Percentiles rank a stretch among this genome's conserved stretches.
Evolutionary conservation across 35 echinoderm and acorn worm species (phyloP).

Genomic region (Chiridota heheva): DNA sequence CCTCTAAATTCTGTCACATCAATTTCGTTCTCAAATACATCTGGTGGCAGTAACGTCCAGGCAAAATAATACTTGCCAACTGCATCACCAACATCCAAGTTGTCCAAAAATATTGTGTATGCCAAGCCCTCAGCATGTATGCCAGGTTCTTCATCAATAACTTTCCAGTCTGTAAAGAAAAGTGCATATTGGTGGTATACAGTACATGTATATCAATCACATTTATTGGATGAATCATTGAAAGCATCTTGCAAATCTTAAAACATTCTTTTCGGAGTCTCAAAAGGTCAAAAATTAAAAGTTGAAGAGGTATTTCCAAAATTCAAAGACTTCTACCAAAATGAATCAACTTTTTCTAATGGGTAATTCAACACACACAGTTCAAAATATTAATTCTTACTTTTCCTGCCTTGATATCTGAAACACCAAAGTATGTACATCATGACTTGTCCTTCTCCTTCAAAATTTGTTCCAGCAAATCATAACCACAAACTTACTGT

Average conservation of each 20-base stretch:
- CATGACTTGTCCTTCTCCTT: too few species aligned
- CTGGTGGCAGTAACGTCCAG: conserved; percentile 12
- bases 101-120: conserved; percentile 38
- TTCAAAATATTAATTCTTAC: too few species aligned
- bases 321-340: too few species aligned
- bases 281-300: too few species aligned
- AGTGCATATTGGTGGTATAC: not conserved
- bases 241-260: not conserved
- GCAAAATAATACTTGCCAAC: conserved; percentile 35
- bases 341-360: too few species aligned
- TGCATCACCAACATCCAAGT: conserved; percentile 24
- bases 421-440: too few species aligned
- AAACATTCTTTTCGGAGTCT: too few species aligned
- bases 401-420: too few species aligned
- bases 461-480: too few species aligned
- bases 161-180: not conserved
- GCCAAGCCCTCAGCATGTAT: not conserved
- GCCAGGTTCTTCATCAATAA: not conserved
- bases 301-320: too few species aligned
- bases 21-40: not conserved
- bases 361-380: too few species aligned
- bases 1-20: not conserved
- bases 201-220: not conserved
- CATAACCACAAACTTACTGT: too few species aligned
- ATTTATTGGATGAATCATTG: not conserved